Evolutionary conservation across 2,797 vertebrate genomes (phyloP), one percentile per base, ranked within the genome.

Genomic region (Coendou prehensilis): DNA sequence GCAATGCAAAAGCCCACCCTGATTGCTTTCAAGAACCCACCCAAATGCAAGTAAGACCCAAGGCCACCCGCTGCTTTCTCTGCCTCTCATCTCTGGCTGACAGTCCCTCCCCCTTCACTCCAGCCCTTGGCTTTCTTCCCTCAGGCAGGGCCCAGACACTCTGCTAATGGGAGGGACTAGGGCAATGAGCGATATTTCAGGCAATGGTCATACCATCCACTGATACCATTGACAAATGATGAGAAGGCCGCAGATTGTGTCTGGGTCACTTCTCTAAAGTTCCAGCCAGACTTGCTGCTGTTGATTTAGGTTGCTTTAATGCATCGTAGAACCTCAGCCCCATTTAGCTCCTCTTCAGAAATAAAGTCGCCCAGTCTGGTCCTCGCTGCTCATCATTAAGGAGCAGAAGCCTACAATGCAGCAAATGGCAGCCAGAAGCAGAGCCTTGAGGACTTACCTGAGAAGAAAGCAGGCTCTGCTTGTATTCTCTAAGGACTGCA

Each of bases 191-290:
- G 96, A 93, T 88, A 88, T 93, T 98, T 96, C 88, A 96, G 96
- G 95, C 97, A 95, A 96, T 86, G 94, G 92, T 94, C 11, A 0
- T 79, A 85, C 96, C 96, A 95, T 87, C 97, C 3, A 8, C 64
- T 84, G 97, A 95, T 97, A 97, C 88, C 81, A 88, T 83, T 96
- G 75, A 71, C 45, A 96, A 96, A 93, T 96, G 97, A 96, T 94
- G 94, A 91, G 91, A 93, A 97, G 95, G 73, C 95, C 97, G 96
- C 95, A 97, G 95, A 93, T 89, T 92, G 79, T 97, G 97, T 98
- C 90, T 98, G 98, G 98, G 98, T 98, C 97, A 98, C 45, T 1
- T 98, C 98, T 94, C 91, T 41, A 87, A 97, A 97, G 83, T 97
- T 96, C 87, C 95, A 96, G 82, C 83, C 95, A 98, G 97, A 97